These are phyloP conservation scores for Poecilia gillii DNA, from an alignment of 2,797 vertebrate genomes.

Conservation along the genomic window DNA sequence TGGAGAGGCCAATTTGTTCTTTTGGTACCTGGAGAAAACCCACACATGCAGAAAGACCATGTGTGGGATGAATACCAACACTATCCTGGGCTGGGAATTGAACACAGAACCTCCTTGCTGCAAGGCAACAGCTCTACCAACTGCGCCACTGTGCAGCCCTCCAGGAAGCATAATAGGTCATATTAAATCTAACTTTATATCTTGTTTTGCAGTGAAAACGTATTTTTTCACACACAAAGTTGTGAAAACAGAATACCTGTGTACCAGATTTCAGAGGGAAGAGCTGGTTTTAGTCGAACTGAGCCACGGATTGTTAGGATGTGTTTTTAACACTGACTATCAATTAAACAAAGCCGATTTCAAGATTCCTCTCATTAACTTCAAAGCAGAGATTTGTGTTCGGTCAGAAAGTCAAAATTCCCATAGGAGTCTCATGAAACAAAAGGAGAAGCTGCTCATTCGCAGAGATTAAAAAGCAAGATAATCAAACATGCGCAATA, in stretches of 20 bases:
- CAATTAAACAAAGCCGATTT: slow-evolving; percentile 41
- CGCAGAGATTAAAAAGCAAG: slow-evolving; percentile 6
- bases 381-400: slow-evolving; percentile 28
- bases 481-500: slow-evolving; percentile 5
- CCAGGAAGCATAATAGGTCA: too few species aligned
- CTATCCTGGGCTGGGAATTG: too few species aligned
- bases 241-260: not conserved
- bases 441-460: slow-evolving; percentile 10
- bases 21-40: too few species aligned
- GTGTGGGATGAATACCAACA: too few species aligned
- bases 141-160: too few species aligned
- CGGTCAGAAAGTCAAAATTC: slow-evolving; percentile 22
- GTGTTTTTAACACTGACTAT: slow-evolving; percentile 3
- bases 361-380: slow-evolving; percentile 39
- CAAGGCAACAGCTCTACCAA: too few species aligned
- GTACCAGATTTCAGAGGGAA: not conserved
- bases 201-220: not conserved
- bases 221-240: not conserved
- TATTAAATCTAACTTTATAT: not conserved
- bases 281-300: not conserved
- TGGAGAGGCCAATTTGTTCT: too few species aligned
- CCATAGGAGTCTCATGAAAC: slow-evolving; percentile 15
- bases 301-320: not conserved
- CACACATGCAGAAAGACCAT: too few species aligned
- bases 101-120: too few species aligned